Evolutionary conservation across 2,113 vertebrate genomes (phyloP).

Genomic region (Mus pahari): DNA sequence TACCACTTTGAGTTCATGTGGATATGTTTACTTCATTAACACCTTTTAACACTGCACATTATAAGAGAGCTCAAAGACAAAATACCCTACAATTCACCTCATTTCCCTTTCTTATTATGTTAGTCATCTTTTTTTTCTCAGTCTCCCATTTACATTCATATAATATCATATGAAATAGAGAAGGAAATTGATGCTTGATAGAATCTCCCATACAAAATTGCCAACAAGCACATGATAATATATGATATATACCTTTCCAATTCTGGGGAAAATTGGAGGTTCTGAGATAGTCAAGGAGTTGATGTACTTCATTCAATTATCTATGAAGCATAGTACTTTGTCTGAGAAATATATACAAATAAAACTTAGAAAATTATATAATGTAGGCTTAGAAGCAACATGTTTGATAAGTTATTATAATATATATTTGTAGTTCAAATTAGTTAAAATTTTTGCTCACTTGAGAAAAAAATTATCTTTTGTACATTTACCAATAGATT

Average conservation of each 20-base stretch:
- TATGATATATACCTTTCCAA: not conserved
- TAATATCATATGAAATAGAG: not conserved
- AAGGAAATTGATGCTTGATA: not conserved
- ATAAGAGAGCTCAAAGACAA: not conserved
- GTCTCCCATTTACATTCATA: not conserved
- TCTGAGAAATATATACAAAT: not conserved
- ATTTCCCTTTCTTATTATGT: not conserved
- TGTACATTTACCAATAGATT: no score
- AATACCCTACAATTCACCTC: not conserved
- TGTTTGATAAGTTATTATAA: not conserved
- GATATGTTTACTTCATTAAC: not conserved
- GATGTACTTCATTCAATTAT: not conserved
- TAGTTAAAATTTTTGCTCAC: not conserved
- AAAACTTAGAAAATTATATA: not conserved
- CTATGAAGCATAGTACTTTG: not conserved
- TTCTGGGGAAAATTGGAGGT: rapidly evolving
- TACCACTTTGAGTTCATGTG: not conserved
- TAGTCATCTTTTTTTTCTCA: not conserved
- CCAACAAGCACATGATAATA: not conserved
- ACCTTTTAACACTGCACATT: not conserved
- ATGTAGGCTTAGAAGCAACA: not conserved
- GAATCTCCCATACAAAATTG: not conserved
- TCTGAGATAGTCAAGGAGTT: not conserved
- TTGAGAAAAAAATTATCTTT: not conserved
- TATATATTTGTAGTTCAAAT: not conserved